Base-by-base conservation (phyloP, 2,888 invertebrate genomes). In the Beris morrisii region DNA sequence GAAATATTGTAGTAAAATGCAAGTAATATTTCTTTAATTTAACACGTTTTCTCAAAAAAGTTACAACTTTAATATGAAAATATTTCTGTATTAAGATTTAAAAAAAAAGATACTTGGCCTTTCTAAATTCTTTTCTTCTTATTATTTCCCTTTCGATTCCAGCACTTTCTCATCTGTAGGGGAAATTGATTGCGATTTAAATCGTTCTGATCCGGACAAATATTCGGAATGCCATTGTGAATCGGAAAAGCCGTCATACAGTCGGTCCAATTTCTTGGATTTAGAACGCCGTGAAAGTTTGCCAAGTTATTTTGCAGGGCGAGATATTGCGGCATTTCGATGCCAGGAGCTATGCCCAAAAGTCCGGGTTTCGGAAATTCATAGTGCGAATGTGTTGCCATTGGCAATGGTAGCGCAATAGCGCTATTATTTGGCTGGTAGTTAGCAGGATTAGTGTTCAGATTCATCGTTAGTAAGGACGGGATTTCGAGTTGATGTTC, bases 341-440 rank as follows among this genome's bases (percentile, higher is more conserved):
- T 50, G 5, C 61, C 61, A 7, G 61, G 61, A 5, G 61, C 61
- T 1, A 61, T 50, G 4, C 61, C 61, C 38, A 61, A 44, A n/a
- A 61, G 46, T 2, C 61, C 61, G 2, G 61, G 61, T n/a, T 61
- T 61, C 5, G 52, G 50, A 38, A 50, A 61, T 15, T 50, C 43
- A 22, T 38, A 61, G n/a, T 15, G 50, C 12, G 13, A 50, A 31
- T n/a, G 31, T 13, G 5, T 43, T 45, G 45, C 12, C 1, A 7
- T 28, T 3, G 58, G 58, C 28, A 58, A 6, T 28, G 22, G 4
- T 4, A 22, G 22, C 9, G 12, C 1, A 22, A 61, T 45, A 22
- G 50, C 38, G n/a, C 4, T 38, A 11, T 32, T 52, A 15, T 50
- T 50, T 15, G 12, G 59, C 9, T 22, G 22, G 12, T 52, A 12